These are phyloP conservation scores for Archips xylosteana DNA, from an alignment of 2,888 invertebrate species.

Conservation along the genomic window DNA sequence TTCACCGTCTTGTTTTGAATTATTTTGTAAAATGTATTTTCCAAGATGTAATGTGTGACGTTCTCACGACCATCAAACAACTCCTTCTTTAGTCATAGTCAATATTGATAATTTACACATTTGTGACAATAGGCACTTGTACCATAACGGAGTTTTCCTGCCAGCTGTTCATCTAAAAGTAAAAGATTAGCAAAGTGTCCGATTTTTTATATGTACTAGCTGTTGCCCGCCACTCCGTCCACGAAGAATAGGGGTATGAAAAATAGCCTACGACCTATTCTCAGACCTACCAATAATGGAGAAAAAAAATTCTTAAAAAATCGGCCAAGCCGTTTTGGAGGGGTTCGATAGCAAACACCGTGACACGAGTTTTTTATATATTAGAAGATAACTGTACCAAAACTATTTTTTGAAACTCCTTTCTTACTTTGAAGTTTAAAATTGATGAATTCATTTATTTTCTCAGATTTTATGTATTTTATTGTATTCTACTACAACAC, in stretches of 20 bases:
- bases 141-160: slow-evolving; percentile 8
- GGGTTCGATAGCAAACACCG: no score
- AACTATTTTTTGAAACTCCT: no score
- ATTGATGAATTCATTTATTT: neutral
- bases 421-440: no score
- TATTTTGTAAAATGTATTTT: neutral
- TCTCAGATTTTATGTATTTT: neutral
- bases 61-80: neutral
- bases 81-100: slow-evolving; percentile 4
- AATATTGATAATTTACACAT: slow-evolving; percentile 14
- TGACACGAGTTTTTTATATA: no score
- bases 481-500: no score
- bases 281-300: no score
- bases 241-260: no score
- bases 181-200: neutral
- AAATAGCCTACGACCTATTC: no score
- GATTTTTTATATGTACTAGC: neutral
- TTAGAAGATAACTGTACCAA: neutral
- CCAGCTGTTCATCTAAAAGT: neutral
- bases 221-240: neutral
- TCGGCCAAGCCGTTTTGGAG: no score
- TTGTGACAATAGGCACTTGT: neutral
- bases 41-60: neutral
- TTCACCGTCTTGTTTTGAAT: neutral
- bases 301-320: no score